Evolutionary conservation across 2,888 invertebrate genomes (phyloP), one percentile per base, ranked within the genome.

Genomic region (Spisula subtruncata): DNA sequence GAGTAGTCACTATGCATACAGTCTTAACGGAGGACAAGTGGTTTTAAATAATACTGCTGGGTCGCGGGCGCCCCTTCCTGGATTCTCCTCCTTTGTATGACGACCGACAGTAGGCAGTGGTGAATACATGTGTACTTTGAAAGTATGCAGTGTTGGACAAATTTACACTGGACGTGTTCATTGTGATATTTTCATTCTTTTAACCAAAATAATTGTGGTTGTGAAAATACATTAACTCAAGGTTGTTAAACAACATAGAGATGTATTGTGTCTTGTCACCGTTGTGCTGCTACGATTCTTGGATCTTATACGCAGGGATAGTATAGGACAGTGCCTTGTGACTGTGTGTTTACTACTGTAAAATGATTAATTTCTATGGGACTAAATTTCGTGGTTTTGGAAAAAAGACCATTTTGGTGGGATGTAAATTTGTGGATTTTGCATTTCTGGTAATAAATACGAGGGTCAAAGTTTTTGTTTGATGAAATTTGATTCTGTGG

Each of bases 41-140:
- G 98, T 99, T 93, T 98, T 99, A 98, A 99, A 99, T 97, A 99
- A 99, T 97, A 99, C 99, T 98, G 99, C 99, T 93, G 98, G 99
- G 95, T 99, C 99, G 92, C 97, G 99, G 95, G 99, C 99, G 75
- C 99, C 99, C 29, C 97, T 99, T 93, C 99, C 99, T n/a, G 99
- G 99, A 83, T 99, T 99, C 97, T 99, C 99, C 82, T 99, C 99
- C 85, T 99, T 99, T 97, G 99, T 99, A 97, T 99, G 98, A 98
- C 83, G 80, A 66, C 51, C 16, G 60, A 25, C 25, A 25, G n/a
- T 66, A 4, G 2, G 60, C 25, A 25, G 25, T 54, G 29, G 25
- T 82, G 25, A 29, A 29, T 46, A 32, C 48, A 54, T 18, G 56
- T 32, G 1, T 56, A 60, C 46, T 81, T 46, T n/a, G 81, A 51